A percentile compares a stretch with the other conserved stretches of the same genome.
Evolutionary conservation across 2,888 invertebrate species (phyloP).

Genomic region (Parnassius glacialis): DNA sequence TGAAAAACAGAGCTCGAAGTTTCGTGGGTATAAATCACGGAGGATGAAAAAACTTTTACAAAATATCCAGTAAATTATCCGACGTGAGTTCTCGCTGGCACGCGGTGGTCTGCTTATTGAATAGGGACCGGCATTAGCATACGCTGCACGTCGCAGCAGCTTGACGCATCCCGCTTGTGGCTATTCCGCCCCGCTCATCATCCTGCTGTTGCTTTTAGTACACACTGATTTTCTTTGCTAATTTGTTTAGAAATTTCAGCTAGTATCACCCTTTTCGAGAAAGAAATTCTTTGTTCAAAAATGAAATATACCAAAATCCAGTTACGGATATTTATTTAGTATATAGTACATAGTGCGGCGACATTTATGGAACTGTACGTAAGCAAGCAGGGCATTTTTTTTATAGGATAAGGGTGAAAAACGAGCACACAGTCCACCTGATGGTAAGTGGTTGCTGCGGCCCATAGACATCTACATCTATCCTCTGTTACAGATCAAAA

Average conservation of each 20-base stretch:
- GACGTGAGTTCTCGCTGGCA: slow-evolving; percentile 79
- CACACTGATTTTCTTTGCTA: slow-evolving; percentile 25
- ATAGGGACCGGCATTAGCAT: slow-evolving; percentile 77
- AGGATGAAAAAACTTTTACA: slow-evolving; percentile 80
- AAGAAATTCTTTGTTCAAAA: too few species aligned
- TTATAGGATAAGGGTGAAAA: too few species aligned
- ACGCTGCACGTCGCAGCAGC: slow-evolving; percentile 73
- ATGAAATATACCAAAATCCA: too few species aligned
- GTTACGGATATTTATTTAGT: too few species aligned
- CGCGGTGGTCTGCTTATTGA: slow-evolving; percentile 80
- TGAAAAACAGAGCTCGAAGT: slow-evolving; percentile 79
- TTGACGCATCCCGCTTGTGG: slow-evolving; percentile 37
- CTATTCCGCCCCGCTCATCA: slow-evolving; percentile 26
- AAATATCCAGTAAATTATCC: slow-evolving; percentile 81
- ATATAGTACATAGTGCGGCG: too few species aligned
- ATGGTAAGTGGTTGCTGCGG: too few species aligned
- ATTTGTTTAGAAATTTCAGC: not conserved
- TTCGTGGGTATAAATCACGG: slow-evolving; percentile 80
- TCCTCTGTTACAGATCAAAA: too few species aligned
- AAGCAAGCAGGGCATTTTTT: too few species aligned
- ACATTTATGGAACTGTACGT: too few species aligned
- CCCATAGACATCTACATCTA: too few species aligned
- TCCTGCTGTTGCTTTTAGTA: slow-evolving; percentile 28
- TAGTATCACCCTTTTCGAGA: too few species aligned
- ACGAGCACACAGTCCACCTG: too few species aligned